phyloP scores from a whole-genome alignment of 2,888 invertebrate genomes.

The Peribatodes rhomboidaria region DNA sequence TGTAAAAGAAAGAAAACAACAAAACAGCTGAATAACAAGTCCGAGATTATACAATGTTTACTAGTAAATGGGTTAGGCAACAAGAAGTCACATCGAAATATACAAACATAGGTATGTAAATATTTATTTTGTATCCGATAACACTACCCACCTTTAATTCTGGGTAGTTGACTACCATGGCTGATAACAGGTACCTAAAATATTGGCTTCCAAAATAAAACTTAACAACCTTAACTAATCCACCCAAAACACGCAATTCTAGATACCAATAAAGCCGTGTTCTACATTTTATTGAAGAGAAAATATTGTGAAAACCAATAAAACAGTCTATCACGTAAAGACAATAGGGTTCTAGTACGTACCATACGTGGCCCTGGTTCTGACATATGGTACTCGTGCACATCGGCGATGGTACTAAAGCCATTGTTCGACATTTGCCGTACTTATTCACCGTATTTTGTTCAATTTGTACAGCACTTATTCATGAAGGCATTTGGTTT shows the following conservation, averaged over 20 bases:
- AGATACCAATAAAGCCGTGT: constrained; percentile 10
- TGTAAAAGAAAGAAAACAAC: no score
- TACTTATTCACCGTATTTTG: constrained; percentile 18
- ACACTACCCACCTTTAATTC: no score
- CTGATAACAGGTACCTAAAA: not conserved
- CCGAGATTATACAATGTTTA: no score
- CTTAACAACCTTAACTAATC: not conserved
- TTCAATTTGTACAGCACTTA: constrained; percentile 13
- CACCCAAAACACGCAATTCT: constrained; percentile 21
- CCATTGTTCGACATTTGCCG: constrained; percentile 16
- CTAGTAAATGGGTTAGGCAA: no score
- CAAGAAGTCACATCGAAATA: no score
- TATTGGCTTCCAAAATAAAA: not conserved
- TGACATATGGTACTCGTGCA: constrained; percentile 46
- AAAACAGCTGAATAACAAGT: no score
- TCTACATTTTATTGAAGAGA: constrained; percentile 17
- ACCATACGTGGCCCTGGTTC: constrained; percentile 42
- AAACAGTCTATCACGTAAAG: constrained; percentile 45
- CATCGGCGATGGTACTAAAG: constrained; percentile 33
- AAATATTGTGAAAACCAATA: constrained; percentile 18
- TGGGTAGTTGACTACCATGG: no score
- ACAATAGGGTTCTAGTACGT: constrained; percentile 28
- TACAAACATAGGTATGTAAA: no score
- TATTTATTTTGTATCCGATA: no score
- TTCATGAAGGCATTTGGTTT: constrained; percentile 7